Evolutionary conservation across 1,140 invertebrate species (phyloP).

Genomic region (Heliconius eleuchia): DNA sequence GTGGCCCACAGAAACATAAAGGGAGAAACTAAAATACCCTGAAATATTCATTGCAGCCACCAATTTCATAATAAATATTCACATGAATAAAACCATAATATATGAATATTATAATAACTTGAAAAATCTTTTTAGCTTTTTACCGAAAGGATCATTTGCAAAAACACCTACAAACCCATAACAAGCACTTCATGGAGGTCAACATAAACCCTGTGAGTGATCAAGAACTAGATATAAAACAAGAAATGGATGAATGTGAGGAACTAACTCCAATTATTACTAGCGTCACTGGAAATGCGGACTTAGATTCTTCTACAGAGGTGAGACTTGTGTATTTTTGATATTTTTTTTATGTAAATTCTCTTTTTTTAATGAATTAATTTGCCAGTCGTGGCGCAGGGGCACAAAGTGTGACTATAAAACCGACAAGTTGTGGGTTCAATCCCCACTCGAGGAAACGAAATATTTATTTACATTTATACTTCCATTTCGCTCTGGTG

Average conservation of each 20-base stretch:
- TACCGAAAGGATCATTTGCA: constrained; percentile 90
- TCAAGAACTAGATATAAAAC: constrained; percentile 46
- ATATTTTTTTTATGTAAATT: not conserved
- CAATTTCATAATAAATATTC: no score
- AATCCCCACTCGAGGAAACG: no score
- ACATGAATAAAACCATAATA: not conserved
- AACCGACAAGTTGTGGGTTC: no score
- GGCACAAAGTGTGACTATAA: no score
- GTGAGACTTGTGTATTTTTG: constrained; percentile 35
- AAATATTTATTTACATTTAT: no score
- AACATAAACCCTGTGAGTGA: constrained; percentile 63
- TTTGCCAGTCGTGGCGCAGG: no score
- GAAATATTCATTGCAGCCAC: no score
- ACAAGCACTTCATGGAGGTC: constrained; percentile 75
- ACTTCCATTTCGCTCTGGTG: no score
- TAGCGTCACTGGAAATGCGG: constrained; percentile 33
- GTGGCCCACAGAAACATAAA: no score
- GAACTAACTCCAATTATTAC: constrained; percentile 44
- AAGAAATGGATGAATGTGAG: constrained; percentile 47
- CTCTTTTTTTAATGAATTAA: no score
- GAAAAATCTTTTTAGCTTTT: constrained; percentile 80
- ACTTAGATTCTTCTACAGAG: constrained; percentile 43
- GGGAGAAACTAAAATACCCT: no score
- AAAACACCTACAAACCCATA: constrained; percentile 88
- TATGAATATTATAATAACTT: constrained; percentile 4